Conservation (phyloP, 1,140 invertebrate species). For the Saxidomus purpurata region DNA sequence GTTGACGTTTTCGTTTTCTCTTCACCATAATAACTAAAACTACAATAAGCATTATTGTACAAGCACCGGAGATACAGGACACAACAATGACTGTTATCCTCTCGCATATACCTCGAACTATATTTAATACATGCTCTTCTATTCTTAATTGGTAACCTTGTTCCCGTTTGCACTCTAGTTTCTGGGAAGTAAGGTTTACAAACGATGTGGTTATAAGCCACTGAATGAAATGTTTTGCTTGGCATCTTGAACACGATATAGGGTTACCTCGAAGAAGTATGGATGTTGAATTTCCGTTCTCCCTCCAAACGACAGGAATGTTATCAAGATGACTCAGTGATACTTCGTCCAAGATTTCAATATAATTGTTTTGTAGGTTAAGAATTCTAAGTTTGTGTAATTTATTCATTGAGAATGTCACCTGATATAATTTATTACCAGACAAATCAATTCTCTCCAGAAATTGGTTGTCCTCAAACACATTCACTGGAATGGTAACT, state of each 20-base stretch:
- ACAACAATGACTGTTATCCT: background rate
- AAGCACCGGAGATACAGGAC: background rate
- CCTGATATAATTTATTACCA: background rate
- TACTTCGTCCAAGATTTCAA: background rate
- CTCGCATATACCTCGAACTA: background rate
- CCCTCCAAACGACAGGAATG: background rate
- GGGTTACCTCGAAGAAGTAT: background rate
- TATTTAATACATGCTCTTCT: background rate
- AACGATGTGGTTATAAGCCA: background rate
- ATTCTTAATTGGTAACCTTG: background rate
- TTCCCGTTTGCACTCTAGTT: background rate
- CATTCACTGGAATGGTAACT: background rate
- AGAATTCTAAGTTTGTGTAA: background rate
- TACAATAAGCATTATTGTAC: background rate
- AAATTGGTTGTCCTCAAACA: background rate
- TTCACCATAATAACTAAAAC: background rate
- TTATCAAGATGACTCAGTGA: background rate
- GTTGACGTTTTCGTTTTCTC: background rate
- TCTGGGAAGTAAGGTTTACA: background rate
- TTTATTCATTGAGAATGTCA: background rate
- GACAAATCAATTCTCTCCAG: conserved; percentile 3
- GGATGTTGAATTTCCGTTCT: background rate
- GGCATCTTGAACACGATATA: background rate
- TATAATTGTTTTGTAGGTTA: background rate
- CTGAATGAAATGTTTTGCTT: background rate